phyloP scores from a whole-genome alignment of 1,140 invertebrate species.

The Heliconius eleuchia region DNA sequence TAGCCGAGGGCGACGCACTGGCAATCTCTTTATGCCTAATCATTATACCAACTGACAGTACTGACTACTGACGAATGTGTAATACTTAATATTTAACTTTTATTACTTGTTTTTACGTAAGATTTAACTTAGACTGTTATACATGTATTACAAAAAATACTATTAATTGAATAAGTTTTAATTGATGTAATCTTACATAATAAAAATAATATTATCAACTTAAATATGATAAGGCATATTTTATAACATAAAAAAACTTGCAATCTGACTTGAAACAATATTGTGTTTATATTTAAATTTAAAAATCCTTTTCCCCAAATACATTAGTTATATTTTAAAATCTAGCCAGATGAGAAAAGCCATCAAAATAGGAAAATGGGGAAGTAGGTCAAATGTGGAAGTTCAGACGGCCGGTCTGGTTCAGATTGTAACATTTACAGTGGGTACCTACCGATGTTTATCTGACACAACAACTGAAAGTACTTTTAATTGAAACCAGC shows the following conservation, averaged over 20 bases:
- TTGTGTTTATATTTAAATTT: neutral
- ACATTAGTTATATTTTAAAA: neutral
- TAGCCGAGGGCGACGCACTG: slow-evolving; percentile 73
- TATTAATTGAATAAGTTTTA: neutral
- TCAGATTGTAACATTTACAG: slow-evolving; percentile 27
- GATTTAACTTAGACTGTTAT: neutral
- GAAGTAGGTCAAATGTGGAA: slow-evolving; percentile 30
- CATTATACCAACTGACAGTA: slow-evolving; percentile 48
- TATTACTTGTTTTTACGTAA: neutral
- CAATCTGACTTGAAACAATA: neutral
- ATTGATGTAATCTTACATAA: neutral
- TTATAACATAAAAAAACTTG: neutral
- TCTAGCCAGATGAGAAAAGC: neutral
- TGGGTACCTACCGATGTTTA: neutral
- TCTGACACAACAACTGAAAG: neutral
- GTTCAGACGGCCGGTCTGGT: slow-evolving; percentile 22
- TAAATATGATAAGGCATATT: neutral
- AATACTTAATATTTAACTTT: slow-evolving; percentile 1
- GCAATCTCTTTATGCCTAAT: slow-evolving; percentile 54
- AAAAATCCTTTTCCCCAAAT: neutral
- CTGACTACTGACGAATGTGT: slow-evolving; percentile 15
- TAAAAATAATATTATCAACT: neutral
- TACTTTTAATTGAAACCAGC: no score
- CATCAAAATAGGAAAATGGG: slow-evolving; percentile 20
- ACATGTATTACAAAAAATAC: neutral